Conservation (phyloP, 35 echinoderm and acorn worm species). For the Amphiura filiformis region DNA sequence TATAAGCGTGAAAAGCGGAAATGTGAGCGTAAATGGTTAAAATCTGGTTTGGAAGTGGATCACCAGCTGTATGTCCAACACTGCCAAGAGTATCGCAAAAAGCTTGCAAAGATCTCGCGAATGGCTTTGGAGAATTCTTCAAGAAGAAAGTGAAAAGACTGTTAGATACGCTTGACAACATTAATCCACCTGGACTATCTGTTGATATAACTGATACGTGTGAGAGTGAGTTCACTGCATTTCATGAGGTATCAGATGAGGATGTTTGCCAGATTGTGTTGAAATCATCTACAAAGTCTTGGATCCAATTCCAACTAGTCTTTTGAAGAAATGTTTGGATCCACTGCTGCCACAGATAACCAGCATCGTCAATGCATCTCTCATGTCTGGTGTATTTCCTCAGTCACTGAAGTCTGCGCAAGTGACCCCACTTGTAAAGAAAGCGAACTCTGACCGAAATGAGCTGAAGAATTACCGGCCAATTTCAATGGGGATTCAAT, state of each 20-base stretch:
- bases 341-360: slow-evolving; percentile 40
- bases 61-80: slow-evolving; percentile 16
- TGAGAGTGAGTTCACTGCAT: slow-evolving; percentile 3
- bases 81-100: slow-evolving; percentile 6
- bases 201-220: background rate
- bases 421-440: slow-evolving; percentile 43
- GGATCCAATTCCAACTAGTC: slow-evolving; percentile 46
- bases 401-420: slow-evolving; percentile 8
- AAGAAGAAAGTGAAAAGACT: slow-evolving; percentile 9
- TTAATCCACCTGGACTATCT: background rate
- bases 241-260: slow-evolving; percentile 28
- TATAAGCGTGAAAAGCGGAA: background rate
- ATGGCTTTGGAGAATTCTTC: background rate
- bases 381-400: background rate
- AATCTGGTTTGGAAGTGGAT: background rate
- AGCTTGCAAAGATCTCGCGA: slow-evolving; percentile 10
- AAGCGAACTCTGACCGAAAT: slow-evolving; percentile 36
- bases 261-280: slow-evolving; percentile 27
- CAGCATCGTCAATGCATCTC: slow-evolving; percentile 43
- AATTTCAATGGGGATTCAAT: no score
- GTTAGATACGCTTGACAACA: background rate
- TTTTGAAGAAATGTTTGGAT: slow-evolving; percentile 31
- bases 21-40: slow-evolving; percentile 4
- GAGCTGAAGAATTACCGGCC: slow-evolving; percentile 51
- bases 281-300: slow-evolving; percentile 25